Base-by-base conservation (phyloP, 2,888 invertebrate genomes). In the Tipula lateralis region DNA sequence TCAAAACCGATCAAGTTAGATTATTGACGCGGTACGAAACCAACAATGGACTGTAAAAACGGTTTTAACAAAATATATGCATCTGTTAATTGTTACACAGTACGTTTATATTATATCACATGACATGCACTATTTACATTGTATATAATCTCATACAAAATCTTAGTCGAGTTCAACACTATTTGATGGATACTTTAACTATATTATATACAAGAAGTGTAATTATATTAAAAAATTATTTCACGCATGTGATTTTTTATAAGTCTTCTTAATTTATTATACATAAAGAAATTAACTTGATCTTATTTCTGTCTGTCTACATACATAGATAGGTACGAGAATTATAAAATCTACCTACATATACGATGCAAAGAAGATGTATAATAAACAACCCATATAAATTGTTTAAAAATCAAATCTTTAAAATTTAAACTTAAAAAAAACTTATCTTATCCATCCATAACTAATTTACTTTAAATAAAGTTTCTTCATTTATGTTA, bases 101-200 rank as follows among this genome's bases (percentile, higher is more conserved):
- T 7, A 5, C 32, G 32, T 5, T 32, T 32, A 32, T 32, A 39
- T 13, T 13, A 24, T 50, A 16, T 16, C 44, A 50, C 5, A 24
- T 66, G 66, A 24, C 12, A 66, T 66, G 66, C 66, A 66, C 66
- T 66, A 66, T 19, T 66, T 66, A 66, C 7, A 24, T n/a, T n/a
- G n/a, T n/a, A 7, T 19, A 7, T 24, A 24, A 66, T 66, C 66
- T 66, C 9, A 7, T 12, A 66, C 9, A 39, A 5, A 24, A 66
- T 66, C 66, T 66, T 66, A 1, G 3, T 5, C 19, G 66, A 66
- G 24, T 66, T 66, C 66, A 66, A 66, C 66, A 66, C 66, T 24
- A 66, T 66, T 66, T 66, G 66, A 66, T 66, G 66, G 66, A 66
- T 66, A 66, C 24, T 66, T 66, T 66, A 66, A 66, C 66, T 24